Conservation (phyloP, 2,888 invertebrate species). For the Tipula vernalis region DNA sequence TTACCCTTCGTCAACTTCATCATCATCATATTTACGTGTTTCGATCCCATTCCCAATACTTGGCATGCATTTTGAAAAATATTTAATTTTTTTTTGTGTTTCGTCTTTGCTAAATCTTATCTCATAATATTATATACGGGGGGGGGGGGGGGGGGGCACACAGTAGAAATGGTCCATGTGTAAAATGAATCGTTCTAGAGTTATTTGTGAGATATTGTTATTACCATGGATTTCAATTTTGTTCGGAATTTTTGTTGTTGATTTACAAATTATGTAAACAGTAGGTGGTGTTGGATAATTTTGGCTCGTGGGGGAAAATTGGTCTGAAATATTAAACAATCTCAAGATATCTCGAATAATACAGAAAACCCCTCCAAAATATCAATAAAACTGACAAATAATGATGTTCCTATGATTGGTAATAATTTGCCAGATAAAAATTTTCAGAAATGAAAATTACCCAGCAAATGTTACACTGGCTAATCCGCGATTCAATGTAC, state of each 20-base stretch:
- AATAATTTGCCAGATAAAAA: no score
- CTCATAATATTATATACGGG: neutral
- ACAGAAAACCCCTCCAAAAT: no score
- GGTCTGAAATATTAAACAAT: neutral
- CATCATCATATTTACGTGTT: neutral
- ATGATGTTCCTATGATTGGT: no score
- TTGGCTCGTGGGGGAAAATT: neutral
- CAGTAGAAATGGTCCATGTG: neutral
- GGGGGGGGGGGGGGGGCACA: no score
- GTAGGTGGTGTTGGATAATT: neutral
- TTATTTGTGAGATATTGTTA: neutral
- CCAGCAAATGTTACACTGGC: no score
- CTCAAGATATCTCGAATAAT: no score
- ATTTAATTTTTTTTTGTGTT: constrained; percentile 5
- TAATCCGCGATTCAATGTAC: no score
- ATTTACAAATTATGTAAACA: neutral
- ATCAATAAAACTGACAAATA: no score
- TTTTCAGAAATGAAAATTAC: no score
- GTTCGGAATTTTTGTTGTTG: neutral
- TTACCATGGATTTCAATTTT: neutral
- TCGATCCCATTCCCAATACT: constrained; percentile 38
- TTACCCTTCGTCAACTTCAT: constrained; percentile 39
- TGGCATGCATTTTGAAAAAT: constrained; percentile 33
- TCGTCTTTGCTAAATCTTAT: neutral
- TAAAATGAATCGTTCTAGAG: neutral